These are phyloP conservation scores for Pseudolycoriella hygida DNA, from an alignment of 2,888 invertebrate species.

Conservation along the genomic window DNA sequence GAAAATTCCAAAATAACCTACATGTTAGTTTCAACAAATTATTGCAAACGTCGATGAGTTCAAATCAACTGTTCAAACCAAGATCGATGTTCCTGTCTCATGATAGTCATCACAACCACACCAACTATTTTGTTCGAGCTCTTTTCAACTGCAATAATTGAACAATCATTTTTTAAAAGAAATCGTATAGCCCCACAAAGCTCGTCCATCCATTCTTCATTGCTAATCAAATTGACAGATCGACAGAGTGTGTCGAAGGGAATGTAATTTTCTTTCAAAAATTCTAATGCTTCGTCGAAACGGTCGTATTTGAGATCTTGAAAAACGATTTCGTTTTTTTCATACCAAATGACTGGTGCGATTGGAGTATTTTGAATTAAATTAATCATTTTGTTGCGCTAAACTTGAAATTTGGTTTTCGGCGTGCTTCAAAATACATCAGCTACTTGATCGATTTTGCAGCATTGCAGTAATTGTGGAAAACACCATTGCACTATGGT, in stretches of 20 bases:
- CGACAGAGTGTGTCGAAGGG: neutral
- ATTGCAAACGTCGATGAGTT: neutral
- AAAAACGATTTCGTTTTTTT: conserved; percentile 2
- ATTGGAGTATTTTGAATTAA: neutral
- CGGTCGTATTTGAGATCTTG: conserved; percentile 2
- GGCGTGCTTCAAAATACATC: too few species aligned
- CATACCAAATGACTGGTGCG: conserved; percentile 1
- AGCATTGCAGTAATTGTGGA: too few species aligned
- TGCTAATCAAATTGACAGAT: neutral
- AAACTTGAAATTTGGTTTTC: too few species aligned
- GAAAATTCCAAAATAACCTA: neutral
- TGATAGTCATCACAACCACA: neutral
- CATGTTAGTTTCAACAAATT: neutral
- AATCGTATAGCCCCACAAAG: neutral
- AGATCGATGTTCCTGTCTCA: neutral
- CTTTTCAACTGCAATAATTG: conserved; percentile 2
- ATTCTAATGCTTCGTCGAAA: conserved; percentile 3
- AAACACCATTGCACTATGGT: too few species aligned
- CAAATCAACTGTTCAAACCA: neutral
- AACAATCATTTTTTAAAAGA: conserved; percentile 1
- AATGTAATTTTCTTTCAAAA: conserved; percentile 2
- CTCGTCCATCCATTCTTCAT: neutral
- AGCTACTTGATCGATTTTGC: too few species aligned
- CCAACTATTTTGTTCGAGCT: conserved; percentile 3
- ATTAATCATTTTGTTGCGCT: neutral